phyloP scores from a whole-genome alignment of 2,797 vertebrate genomes.

The Rhinella marina region DNA sequence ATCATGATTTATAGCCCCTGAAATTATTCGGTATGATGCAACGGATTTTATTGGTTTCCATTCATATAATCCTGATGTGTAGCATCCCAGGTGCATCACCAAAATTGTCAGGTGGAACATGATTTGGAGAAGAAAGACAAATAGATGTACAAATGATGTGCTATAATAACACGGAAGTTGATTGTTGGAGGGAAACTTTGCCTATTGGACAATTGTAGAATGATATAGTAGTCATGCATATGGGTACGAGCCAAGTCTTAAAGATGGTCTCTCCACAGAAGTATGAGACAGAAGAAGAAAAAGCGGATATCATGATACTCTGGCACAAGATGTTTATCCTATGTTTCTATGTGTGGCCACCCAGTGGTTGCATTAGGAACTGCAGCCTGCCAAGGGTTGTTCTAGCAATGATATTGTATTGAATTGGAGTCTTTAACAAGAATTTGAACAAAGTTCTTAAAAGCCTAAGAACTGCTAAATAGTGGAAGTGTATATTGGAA shows the following conservation, averaged over 20 bases:
- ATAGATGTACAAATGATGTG: neutral
- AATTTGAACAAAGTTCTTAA: too few species aligned
- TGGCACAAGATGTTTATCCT: too few species aligned
- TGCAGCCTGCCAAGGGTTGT: too few species aligned
- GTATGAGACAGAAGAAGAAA: too few species aligned
- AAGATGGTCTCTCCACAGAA: too few species aligned
- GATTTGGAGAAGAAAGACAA: neutral
- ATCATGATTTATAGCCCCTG: constrained; percentile 51
- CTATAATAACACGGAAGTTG: neutral
- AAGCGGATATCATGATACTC: too few species aligned
- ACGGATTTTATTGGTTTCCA: constrained; percentile 36
- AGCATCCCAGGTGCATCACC: constrained; percentile 24
- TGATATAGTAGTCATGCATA: neutral
- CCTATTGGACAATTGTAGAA: neutral
- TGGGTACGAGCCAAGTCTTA: neutral
- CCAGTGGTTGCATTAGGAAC: too few species aligned
- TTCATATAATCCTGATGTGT: constrained; percentile 9
- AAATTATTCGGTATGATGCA: constrained; percentile 45
- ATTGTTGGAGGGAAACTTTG: neutral
- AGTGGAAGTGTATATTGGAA: too few species aligned
- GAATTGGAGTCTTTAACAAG: too few species aligned
- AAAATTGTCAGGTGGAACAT: neutral
- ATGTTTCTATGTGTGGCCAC: too few species aligned
- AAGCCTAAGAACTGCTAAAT: too few species aligned
- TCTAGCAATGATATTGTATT: too few species aligned